phyloP scores from a whole-genome alignment of 2,113 vertebrate genomes.

The Addax nasomaculatus region DNA sequence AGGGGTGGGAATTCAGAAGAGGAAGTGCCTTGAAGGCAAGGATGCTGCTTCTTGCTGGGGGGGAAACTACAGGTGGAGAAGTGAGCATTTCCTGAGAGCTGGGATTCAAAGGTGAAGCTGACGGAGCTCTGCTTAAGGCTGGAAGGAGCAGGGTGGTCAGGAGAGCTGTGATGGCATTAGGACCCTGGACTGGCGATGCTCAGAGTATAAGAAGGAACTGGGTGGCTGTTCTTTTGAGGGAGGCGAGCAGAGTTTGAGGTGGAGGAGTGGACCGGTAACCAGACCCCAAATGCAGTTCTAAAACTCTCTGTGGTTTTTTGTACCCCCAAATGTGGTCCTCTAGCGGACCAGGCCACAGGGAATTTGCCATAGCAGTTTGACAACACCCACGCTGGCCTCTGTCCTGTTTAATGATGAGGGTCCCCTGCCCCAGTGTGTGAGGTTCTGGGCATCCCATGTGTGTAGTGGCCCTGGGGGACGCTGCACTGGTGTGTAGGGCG shows the following conservation, averaged over 20 bases:
- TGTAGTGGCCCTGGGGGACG: fast-evolving
- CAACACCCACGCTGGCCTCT: not conserved
- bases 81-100: not conserved
- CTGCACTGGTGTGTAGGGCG: fast-evolving
- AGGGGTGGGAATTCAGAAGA: not conserved
- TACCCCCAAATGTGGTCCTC: not conserved
- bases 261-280: not conserved
- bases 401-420: not conserved
- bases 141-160: not conserved
- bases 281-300: not conserved
- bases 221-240: not conserved
- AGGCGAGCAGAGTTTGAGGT: not conserved
- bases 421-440: not conserved
- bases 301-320: not conserved
- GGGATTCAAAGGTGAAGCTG: not conserved
- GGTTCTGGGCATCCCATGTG: not conserved
- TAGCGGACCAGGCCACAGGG: not conserved
- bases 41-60: not conserved
- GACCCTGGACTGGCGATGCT: not conserved
- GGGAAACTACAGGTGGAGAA: not conserved
- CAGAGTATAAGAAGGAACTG: not conserved
- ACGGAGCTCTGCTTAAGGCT: not conserved
- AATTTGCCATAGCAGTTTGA: not conserved
- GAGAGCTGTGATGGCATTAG: not conserved
- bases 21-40: not conserved